Base-by-base conservation (phyloP, 2,888 invertebrate species). In the Nebria salina region DNA sequence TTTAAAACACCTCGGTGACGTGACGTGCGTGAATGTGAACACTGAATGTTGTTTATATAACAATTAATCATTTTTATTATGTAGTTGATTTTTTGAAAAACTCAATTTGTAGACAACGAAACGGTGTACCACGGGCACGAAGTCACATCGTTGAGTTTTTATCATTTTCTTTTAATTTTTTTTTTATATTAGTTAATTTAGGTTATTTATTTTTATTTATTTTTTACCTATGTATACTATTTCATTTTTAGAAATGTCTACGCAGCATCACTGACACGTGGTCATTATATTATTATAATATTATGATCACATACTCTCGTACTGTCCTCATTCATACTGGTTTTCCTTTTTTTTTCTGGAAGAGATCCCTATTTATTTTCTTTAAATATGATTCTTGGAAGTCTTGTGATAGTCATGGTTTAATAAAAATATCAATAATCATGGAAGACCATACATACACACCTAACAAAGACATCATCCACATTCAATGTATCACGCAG, bases 371-470 rank as follows among this genome's bases (percentile, higher is more conserved):
- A 75, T 80, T 65, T 80, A 80, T 80, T 75, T 54, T 54, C 54
- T 54, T 80, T 79, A 80, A 75, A 75, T 80, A 75, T 80, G 75
- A 74, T 79, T 80, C 68, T 80, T 80, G 80, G 80, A 80, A 80
- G 80, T 80, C 80, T 80, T 80, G 80, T 70, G 80, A 80, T 80
- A 80, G 70, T 80, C 73, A 80, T 80, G 75, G 74, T 64, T 70
- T 80, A 80, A 80, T 75, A 80, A 75, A 80, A 80, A 79, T 79
- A 79, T 79, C 54, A 74, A 76, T 65, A 70, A 64, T 65, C 64
- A 80, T 80, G 80, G 80, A 80, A 80, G 80, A 80, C 80, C 80
- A 80, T 80, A 68, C 80, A 80, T 80, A 80, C 80, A 79, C 75
- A 80, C 80, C 75, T 80, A 70, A 75, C 80, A 80, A 75, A 80